Base-by-base conservation (phyloP, 2,888 invertebrate species). In the Lathronympha strigana region DNA sequence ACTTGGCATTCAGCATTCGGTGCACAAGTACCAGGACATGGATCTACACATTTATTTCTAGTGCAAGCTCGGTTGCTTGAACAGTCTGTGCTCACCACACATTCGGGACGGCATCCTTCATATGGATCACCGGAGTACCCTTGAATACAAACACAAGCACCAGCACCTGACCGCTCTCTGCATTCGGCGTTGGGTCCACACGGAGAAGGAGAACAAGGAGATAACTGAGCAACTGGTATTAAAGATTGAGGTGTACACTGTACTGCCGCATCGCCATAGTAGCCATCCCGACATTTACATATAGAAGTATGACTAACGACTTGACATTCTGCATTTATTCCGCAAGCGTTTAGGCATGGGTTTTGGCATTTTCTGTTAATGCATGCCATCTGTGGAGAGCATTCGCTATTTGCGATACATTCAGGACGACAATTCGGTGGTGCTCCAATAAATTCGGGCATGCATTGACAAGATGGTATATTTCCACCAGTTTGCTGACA, bases 81-180 rank as follows among this genome's bases (percentile, higher is more conserved):
- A 80, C 96, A 96, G 77, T 96, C 96, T 0, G 95, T 94, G 81
- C 95, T 95, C 0, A 95, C 86, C 4, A 94, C 87, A 79, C 96
- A 96, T 88, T 96, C 96, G 23, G 95, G 95, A 67, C 95, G 93
- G 78, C 96, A 96, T 47, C 94, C 94, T 84, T 95, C 95, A 72
- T 96, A 96, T n/a, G 96, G 96, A 85, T 96, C 95, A 68, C 97
- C 97, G 69, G 94, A 93, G 76, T 95, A 96, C 49, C 95, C 95
- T 2, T 93, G 90, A 17, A 95, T 82, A 76, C 97, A 97, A 61
- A 93, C 90, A 77, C 96, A 97, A 5, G 95, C 91, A 66, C 94
- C 94, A 21, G 93, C 93, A 61, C 88, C 92, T 25, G 88, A 87
- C 72, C 93, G 93, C 77, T 93, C 93, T 72, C 85, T 89, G 74